These are phyloP conservation scores for Nebria brevicollis DNA, from an alignment of 2,888 invertebrate species.

Conservation along the genomic window DNA sequence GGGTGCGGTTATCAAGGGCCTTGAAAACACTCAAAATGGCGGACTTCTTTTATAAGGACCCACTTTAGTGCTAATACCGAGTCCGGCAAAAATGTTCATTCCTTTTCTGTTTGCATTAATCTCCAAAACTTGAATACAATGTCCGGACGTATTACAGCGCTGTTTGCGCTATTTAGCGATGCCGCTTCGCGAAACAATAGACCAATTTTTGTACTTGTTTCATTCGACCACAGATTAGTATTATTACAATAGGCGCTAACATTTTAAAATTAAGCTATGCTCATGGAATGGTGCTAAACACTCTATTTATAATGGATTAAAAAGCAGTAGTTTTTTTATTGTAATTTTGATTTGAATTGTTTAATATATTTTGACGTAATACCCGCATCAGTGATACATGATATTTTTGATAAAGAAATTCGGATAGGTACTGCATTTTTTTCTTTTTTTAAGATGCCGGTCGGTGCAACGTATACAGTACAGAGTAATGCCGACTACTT, in stretches of 20 bases:
- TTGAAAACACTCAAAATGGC: constrained; percentile 44
- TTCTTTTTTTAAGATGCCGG: not conserved
- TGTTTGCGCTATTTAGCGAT: not conserved
- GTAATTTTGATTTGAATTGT: not conserved
- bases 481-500: constrained; percentile 32
- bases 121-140: constrained; percentile 23
- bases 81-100: constrained; percentile 27
- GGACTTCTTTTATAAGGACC: constrained; percentile 39
- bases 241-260: too few species aligned
- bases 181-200: not conserved
- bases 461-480: not conserved
- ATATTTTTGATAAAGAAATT: not conserved
- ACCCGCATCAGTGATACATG: not conserved
- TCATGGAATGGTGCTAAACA: too few species aligned
- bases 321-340: not conserved
- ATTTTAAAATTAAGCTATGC: too few species aligned
- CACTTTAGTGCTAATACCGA: constrained; percentile 11
- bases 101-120: constrained; percentile 24
- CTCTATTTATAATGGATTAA: too few species aligned
- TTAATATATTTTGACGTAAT: not conserved
- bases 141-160: constrained; percentile 19
- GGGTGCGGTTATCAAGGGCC: constrained; percentile 45
- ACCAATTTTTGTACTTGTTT: not conserved
- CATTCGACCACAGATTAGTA: not conserved
- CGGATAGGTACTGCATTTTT: not conserved